Conservation (phyloP, 2,888 invertebrate species). For the Cosmia pyralina region DNA sequence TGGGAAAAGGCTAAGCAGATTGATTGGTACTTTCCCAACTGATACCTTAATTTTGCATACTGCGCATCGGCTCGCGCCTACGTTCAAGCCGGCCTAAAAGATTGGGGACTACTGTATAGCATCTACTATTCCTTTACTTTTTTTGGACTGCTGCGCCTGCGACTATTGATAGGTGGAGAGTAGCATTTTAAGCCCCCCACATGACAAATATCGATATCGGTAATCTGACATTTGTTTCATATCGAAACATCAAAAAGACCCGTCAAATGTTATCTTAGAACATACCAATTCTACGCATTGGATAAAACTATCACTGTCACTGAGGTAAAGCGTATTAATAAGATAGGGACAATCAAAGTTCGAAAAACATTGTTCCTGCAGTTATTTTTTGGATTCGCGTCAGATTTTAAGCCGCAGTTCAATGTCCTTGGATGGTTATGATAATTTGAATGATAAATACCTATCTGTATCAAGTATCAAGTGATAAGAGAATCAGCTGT, state of each 20-base stretch:
- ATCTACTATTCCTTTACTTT: too few species aligned
- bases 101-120: too few species aligned
- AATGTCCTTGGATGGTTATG: conserved; percentile 20
- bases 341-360: neutral
- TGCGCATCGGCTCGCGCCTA: too few species aligned
- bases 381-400: neutral
- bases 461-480: neutral
- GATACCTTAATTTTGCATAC: too few species aligned
- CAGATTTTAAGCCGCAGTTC: neutral
- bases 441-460: conserved; percentile 15
- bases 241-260: neutral
- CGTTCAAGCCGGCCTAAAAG: too few species aligned
- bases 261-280: neutral
- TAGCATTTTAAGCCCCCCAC: conserved; percentile 1
- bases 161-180: too few species aligned
- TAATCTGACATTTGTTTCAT: neutral
- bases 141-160: neutral
- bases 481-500: conserved; percentile 6
- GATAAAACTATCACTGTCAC: conserved; percentile 13
- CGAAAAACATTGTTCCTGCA: neutral
- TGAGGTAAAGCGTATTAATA: neutral
- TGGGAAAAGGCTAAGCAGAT: too few species aligned
- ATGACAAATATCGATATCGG: neutral
- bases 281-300: neutral
- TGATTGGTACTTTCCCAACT: too few species aligned